These are phyloP conservation scores for Tipula helvola DNA, from an alignment of 2,888 invertebrate species.

Conservation along the genomic window DNA sequence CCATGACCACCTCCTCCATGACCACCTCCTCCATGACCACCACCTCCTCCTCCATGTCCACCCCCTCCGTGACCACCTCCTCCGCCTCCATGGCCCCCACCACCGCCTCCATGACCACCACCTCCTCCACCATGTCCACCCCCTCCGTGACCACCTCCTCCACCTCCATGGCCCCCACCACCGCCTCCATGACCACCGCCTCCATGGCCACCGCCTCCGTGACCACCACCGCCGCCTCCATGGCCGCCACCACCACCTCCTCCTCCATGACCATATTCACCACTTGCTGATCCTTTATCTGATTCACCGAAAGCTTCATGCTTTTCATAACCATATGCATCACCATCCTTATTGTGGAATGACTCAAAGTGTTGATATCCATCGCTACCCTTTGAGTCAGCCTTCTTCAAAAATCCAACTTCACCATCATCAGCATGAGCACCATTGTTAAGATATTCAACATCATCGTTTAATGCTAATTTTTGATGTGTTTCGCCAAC, in stretches of 20 bases:
- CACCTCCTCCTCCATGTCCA: neutral
- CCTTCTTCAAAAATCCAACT: conserved; percentile 10
- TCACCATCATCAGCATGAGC: neutral
- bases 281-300: neutral
- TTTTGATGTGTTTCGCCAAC: neutral
- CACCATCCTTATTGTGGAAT: conserved; percentile 13
- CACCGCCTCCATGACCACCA: neutral
- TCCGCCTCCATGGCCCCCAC: neutral
- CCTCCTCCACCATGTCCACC: neutral
- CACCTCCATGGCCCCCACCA: neutral
- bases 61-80: neutral
- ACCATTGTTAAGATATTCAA: neutral
- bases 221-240: neutral
- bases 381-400: conserved; percentile 10
- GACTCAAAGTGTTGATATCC: conserved; percentile 12
- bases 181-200: neutral
- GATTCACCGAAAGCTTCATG: conserved; percentile 12
- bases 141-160: neutral
- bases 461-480: neutral
- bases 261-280: neutral
- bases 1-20: conserved; percentile 19
- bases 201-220: neutral
- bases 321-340: conserved; percentile 14
- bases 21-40: conserved; percentile 11
- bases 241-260: neutral